These are phyloP conservation scores for Vidua chalybeata DNA, from an alignment of 2,113 vertebrate species.

Conservation along the genomic window DNA sequence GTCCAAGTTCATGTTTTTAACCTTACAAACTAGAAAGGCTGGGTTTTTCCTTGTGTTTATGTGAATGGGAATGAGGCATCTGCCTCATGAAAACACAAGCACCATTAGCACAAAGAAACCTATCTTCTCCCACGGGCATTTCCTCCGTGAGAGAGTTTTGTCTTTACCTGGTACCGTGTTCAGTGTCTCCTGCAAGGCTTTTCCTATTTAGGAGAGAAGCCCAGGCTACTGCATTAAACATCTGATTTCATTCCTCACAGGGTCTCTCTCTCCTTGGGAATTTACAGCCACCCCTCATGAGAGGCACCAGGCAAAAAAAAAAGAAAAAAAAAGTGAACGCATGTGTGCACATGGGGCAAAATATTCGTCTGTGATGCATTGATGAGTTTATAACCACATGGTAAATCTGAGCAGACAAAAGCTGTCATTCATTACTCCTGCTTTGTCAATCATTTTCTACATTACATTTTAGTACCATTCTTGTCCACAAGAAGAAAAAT, in stretches of 20 bases:
- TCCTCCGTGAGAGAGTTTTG: background rate
- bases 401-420: background rate
- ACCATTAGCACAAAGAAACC: fast-evolving
- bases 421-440: background rate
- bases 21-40: background rate
- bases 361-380: background rate
- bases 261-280: background rate
- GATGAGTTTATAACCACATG: background rate
- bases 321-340: background rate
- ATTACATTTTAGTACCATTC: background rate
- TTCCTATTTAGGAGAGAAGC: background rate
- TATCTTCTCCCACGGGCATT: background rate
- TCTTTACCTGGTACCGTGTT: background rate
- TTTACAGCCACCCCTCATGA: background rate
- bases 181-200: background rate
- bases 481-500: background rate
- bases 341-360: background rate
- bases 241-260: background rate
- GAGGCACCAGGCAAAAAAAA: background rate
- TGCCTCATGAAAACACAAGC: background rate
- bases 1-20: background rate
- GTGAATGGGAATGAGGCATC: background rate
- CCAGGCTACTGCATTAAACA: background rate
- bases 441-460: background rate
- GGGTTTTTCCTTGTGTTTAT: background rate